phyloP scores from a whole-genome alignment of 2,888 invertebrate genomes.

The Coenonympha glycerion region DNA sequence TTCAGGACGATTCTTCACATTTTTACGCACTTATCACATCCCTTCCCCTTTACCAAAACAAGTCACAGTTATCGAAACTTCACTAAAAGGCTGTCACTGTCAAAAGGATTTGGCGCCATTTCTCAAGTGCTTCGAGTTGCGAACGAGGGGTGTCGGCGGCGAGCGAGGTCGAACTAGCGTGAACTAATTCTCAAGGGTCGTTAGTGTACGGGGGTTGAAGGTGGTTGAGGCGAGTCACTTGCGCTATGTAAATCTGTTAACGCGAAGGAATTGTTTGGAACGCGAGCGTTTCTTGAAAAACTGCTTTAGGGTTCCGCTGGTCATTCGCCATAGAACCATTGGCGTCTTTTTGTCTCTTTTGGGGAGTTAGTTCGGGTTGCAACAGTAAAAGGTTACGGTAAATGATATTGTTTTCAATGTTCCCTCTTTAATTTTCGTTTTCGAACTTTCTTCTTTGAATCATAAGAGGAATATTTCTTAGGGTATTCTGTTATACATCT shows the following conservation, averaged over 20 bases:
- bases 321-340: background rate
- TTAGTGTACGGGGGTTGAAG: conserved; percentile 50
- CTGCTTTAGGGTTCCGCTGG: conserved; percentile 13
- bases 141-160: conserved; percentile 47
- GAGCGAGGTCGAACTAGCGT: conserved; percentile 56
- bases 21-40: background rate
- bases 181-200: conserved; percentile 43
- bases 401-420: no score
- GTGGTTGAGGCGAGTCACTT: no score
- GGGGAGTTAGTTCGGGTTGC: no score
- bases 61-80: conserved; percentile 24
- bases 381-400: no score
- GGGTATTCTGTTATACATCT: no score
- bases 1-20: background rate
- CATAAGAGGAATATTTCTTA: no score
- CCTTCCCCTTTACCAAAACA: background rate
- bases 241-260: conserved; percentile 41
- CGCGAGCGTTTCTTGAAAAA: conserved; percentile 16
- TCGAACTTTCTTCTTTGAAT: no score
- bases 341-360: no score
- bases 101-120: conserved; percentile 49
- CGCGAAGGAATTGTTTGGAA: conserved; percentile 25
- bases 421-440: no score
- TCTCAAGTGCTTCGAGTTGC: conserved; percentile 5
- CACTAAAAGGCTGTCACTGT: conserved; percentile 29